Conservation (phyloP, 2,113 vertebrate species). For the Malurus cyaneus region DNA sequence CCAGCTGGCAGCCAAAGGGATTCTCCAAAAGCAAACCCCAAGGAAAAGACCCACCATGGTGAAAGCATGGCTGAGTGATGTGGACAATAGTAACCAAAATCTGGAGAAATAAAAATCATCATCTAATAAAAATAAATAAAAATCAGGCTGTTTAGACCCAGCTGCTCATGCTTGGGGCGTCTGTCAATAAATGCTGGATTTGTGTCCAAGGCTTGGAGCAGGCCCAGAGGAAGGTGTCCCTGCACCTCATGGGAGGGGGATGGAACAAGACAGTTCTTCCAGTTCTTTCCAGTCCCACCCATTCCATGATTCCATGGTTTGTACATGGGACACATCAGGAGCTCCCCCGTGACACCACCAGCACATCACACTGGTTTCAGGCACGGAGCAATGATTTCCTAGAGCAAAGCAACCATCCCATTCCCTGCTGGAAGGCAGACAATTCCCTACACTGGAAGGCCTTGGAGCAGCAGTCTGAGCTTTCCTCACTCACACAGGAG, state of each 20-base stretch:
- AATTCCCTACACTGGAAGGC: background rate
- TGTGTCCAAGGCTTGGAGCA: background rate
- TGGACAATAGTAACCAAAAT: background rate
- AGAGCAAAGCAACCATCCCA: background rate
- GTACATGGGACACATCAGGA: background rate
- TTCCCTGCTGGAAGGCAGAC: background rate
- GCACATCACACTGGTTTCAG: background rate
- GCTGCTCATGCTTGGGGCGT: background rate
- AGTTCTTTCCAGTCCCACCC: background rate
- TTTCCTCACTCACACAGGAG: background rate
- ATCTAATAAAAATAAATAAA: background rate
- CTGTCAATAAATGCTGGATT: background rate
- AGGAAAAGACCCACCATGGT: background rate
- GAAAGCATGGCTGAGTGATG: background rate
- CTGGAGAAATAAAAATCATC: background rate
- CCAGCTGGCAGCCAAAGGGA: background rate
- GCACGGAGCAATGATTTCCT: fast-evolving
- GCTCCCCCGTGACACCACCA: background rate
- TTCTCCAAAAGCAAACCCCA: background rate
- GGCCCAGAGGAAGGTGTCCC: background rate
- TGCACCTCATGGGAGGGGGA: background rate
- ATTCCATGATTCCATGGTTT: background rate
- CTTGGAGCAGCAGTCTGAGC: background rate
- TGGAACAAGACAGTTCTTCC: background rate
- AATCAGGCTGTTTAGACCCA: fast-evolving